A percentile compares a stretch with the other conserved stretches of the same genome.
phyloP scores from a whole-genome alignment of 2,797 vertebrate genomes.

The Protonibea diacanthus region DNA sequence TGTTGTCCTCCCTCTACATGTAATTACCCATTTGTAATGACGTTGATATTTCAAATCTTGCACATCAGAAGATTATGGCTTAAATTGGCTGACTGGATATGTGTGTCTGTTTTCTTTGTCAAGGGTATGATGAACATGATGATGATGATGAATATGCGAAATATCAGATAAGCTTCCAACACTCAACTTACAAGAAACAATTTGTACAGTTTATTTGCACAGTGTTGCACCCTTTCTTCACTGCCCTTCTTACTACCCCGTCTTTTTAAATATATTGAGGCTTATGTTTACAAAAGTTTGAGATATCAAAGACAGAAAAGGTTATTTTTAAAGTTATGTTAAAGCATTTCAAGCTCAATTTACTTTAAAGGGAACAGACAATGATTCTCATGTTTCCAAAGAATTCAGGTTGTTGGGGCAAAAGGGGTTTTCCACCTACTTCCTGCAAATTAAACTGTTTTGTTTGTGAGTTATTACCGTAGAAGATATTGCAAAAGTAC shows the following conservation, averaged over 20 bases:
- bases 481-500: constrained; percentile 9
- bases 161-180: constrained; percentile 34
- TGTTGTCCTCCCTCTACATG: constrained; percentile 49
- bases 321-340: neutral
- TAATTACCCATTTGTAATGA: constrained; percentile 57
- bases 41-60: constrained; percentile 48
- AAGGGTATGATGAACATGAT: constrained; percentile 4
- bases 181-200: constrained; percentile 18
- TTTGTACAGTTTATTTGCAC: constrained; percentile 5
- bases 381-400: neutral
- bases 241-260: too few relatives aligned
- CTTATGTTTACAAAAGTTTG: neutral
- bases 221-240: neutral
- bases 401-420: neutral
- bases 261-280: constrained; percentile 1
- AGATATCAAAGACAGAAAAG: neutral
- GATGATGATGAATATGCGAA: constrained; percentile 10
- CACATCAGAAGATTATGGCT: constrained; percentile 42
- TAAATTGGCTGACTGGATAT: constrained; percentile 41
- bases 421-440: neutral
- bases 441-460: neutral
- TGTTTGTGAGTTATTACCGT: constrained; percentile 1
- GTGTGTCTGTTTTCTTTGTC: constrained; percentile 52
- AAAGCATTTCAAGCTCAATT: neutral
- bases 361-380: neutral